Evolutionary conservation across 64 coral and sea anemone species (phyloP), one percentile per base, ranked within the genome.

Genomic region (Orbicella faveolata): DNA sequence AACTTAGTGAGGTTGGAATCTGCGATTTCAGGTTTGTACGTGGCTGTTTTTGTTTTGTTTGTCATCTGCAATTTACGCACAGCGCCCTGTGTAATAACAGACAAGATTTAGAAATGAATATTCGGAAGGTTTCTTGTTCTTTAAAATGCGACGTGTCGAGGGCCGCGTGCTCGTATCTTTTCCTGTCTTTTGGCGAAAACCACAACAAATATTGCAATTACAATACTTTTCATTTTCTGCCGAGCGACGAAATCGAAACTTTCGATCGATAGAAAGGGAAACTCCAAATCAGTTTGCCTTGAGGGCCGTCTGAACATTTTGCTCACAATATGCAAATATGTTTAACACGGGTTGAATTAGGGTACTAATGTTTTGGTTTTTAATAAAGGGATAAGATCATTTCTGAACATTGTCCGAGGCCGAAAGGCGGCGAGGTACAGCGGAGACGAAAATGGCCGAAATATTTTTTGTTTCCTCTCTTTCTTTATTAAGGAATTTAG

Each of bases 1-100:
- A 83, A 83, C 80, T 64, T 83, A n/a, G 36, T 73, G 82, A 72
- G 36, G 82, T 23, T 85, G 65, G 82, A 85, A 52, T 52, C 82
- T 52, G n/a, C 16, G 9, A n/a, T 39, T 20, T 39, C 61, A 85
- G 82, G 82, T 85, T 51, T 85, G 64, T 85, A 20, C 72, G 48
- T 85, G n/a, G 11, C 19, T 72, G 63, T 72, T 44, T 72, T 70
- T 44, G 23, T 52, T 26, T 72, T 65, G 0, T 5, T 10, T 83
- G 19, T 51, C 65, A 67, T 17, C 41, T 65, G 7, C 17, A 9
- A 37, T 66, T 35, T 61, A 19, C 30, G 8, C 57, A 61, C 8
- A 21, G 19, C 63, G 7, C 37, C 0, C 36, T 16, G 19, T 41
- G 19, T 34, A 13, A 68, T 33, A 12, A 70, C 25, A 26, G 20